Conservation (phyloP, 2,888 invertebrate species). For the Clistopyga incitator region DNA sequence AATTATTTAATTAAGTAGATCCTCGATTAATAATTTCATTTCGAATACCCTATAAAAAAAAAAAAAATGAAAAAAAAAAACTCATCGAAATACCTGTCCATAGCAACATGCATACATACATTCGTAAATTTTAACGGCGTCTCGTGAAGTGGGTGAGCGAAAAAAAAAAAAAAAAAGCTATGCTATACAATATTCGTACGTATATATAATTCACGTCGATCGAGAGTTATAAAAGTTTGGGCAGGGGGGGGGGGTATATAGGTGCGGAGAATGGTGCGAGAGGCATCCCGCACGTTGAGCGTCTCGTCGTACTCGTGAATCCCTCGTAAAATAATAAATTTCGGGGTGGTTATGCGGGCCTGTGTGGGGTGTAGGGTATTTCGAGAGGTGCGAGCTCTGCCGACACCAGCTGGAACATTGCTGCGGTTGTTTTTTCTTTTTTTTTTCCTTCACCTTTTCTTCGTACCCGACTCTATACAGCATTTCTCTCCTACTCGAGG, state of each 20-base stretch:
- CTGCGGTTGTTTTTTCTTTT: conserved; percentile 20
- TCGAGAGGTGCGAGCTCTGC: conserved; percentile 47
- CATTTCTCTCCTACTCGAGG: conserved; percentile 34
- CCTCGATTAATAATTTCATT: background rate
- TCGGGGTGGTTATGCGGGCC: conserved; percentile 44
- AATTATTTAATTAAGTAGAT: background rate
- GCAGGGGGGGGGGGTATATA: background rate
- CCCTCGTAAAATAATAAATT: conserved; percentile 68
- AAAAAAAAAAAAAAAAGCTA: conserved; percentile 5
- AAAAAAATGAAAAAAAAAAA: no score
- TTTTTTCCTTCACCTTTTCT: background rate
- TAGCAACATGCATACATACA: background rate
- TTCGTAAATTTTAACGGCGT: conserved; percentile 17
- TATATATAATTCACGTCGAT: conserved; percentile 40
- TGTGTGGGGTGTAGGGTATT: conserved; percentile 12
- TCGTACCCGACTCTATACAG: conserved; percentile 32
- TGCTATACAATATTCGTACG: conserved; percentile 1
- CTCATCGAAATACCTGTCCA: background rate
- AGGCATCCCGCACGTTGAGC: conserved; percentile 9
- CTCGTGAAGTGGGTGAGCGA: conserved; percentile 20
- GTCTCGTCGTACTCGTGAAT: conserved; percentile 40
- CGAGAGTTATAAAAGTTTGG: conserved; percentile 47
- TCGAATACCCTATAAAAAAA: background rate
- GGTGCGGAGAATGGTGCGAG: conserved; percentile 19
- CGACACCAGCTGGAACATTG: conserved; percentile 51